These are phyloP conservation scores for Agapetus fuscipes DNA, from an alignment of 2,888 invertebrate genomes.

Conservation along the genomic window DNA sequence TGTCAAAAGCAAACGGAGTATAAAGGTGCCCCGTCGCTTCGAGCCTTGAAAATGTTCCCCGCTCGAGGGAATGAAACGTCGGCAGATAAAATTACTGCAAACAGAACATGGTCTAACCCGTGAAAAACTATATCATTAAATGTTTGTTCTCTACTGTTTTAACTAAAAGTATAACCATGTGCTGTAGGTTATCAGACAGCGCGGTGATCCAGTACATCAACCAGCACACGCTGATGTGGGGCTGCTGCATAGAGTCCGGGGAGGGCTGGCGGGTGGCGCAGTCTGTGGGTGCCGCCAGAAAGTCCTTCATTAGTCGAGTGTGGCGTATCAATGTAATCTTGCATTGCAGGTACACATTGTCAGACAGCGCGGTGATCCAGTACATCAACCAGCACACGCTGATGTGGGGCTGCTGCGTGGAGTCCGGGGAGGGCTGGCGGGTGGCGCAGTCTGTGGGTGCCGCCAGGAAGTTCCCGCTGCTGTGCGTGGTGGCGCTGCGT, in stretches of 20 bases:
- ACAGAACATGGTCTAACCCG: no score
- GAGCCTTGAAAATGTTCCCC: no score
- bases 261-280: slow-evolving; percentile 92
- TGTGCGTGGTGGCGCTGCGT: slow-evolving; percentile 82
- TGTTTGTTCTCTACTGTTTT: no score
- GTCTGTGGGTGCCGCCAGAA: slow-evolving; percentile 69
- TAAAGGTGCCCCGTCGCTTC: no score
- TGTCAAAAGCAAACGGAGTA: no score
- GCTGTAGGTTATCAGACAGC: no score
- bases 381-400: slow-evolving; percentile 77
- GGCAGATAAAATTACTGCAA: no score
- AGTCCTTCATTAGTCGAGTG: no score
- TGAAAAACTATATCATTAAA: no score
- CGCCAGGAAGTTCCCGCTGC: slow-evolving; percentile 69
- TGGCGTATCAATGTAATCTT: no score
- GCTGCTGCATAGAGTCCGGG: slow-evolving; percentile 76
- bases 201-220: slow-evolving; percentile 75
- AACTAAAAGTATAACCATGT: no score
- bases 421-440: slow-evolving; percentile 83
- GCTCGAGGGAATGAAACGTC: no score
- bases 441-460: slow-evolving; percentile 84
- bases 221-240: slow-evolving; percentile 85
- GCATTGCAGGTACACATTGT: slow-evolving; percentile 57
- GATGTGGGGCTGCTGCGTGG: slow-evolving; percentile 90
- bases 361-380: slow-evolving; percentile 61